Evolutionary conservation across 2,113 vertebrate species (phyloP), one percentile per base, ranked within the genome.

Genomic region (Prionailurus viverrinus): DNA sequence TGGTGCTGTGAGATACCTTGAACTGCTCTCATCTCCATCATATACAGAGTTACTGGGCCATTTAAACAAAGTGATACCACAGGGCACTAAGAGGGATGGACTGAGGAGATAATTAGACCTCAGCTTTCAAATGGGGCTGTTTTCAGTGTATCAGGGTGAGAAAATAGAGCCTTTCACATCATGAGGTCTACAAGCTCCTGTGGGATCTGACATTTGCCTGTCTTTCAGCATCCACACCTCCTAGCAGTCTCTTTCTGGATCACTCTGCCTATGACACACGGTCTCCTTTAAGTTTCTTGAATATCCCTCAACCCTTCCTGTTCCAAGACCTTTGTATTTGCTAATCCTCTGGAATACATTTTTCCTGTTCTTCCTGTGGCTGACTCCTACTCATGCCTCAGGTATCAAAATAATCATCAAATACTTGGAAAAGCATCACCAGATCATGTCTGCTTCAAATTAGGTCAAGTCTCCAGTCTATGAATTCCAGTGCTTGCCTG

Each of bases 101-200:
- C 27, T 65, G 48, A 16, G 79, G 36, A 87, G 14, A 74, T 23
- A 29, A 65, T 36, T 23, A 65, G 68, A n/a, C 27, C 66, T 94
- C 53, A 53, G 36, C 12, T 92, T 94, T 81, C 36, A 21, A 80
- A 25, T 63, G 41, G 41, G 36, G 48, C 53, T 11, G 4, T 39
- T 85, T 51, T 45, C 31, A 13, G 36, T 1, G 16, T 45, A 41
- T 29, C 14, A 66, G 3, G 27, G 3, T 81, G 41, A 83, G 18
- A 61, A 63, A 73, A 79, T 13, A n/a, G 8, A 51, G 25, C 65
- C 18, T 39, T 76, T 63, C 4, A 0, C 2, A 51, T 33, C 73
- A 31, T 4, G 7, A 21, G 27, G 19, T 23, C 25, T n/a, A 33
- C 3, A 27, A 6, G 1, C 2, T 41, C 51, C 4, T 31, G 6